These are phyloP conservation scores for Prolemur simus DNA, from an alignment of 2,113 vertebrate species.

Conservation along the genomic window DNA sequence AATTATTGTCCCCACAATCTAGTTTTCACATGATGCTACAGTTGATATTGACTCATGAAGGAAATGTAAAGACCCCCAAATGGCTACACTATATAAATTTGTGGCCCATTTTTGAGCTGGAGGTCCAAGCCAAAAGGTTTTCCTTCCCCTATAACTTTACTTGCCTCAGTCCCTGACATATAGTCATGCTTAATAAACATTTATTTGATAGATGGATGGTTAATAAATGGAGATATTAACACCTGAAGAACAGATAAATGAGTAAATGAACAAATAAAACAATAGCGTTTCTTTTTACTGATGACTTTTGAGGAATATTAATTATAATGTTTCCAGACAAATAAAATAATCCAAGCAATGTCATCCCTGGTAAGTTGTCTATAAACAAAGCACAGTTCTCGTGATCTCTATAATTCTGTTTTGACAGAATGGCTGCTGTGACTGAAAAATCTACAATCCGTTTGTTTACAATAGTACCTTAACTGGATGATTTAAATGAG, in stretches of 20 bases:
- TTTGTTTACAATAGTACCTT: conserved; percentile 80
- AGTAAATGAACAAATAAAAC: neutral
- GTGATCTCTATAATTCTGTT: conserved; percentile 71
- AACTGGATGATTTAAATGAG: conserved; percentile 74
- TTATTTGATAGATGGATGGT: neutral
- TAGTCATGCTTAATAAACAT: conserved; percentile 37
- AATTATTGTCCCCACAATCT: neutral
- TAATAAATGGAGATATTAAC: conserved; percentile 13
- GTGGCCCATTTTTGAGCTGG: neutral
- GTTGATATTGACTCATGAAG: neutral
- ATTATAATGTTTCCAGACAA: conserved; percentile 38
- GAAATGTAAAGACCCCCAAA: neutral
- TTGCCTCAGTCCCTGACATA: neutral
- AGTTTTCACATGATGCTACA: neutral
- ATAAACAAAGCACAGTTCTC: conserved; percentile 54
- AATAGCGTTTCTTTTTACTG: neutral
- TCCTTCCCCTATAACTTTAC: neutral
- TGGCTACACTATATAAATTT: neutral
- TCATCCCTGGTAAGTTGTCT: conserved; percentile 49
- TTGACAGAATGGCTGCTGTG: conserved; percentile 74
- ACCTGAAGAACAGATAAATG: neutral
- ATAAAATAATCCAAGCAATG: conserved; percentile 48
- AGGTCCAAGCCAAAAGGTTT: neutral
- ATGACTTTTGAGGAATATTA: conserved; percentile 26
- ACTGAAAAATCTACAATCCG: conserved; percentile 68